A percentile compares a stretch with the other conserved stretches of the same genome.
These are phyloP conservation scores for Habrosyne pyritoides DNA, from an alignment of 2,888 invertebrate species.

Conservation along the genomic window DNA sequence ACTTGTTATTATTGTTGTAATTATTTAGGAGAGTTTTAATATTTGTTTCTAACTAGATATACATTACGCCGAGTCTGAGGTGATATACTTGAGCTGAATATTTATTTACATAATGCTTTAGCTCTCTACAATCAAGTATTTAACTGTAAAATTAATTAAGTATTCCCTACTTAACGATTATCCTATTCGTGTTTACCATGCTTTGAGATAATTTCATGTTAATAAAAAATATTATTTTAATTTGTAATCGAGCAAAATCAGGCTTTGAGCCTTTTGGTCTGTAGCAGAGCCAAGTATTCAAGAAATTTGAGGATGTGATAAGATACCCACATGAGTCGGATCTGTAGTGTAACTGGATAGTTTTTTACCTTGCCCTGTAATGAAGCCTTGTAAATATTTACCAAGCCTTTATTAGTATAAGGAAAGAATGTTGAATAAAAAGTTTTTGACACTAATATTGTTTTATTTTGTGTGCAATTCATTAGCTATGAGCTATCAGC, in stretches of 20 bases:
- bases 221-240: slow-evolving; percentile 12
- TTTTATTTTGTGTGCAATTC: slow-evolving; percentile 49
- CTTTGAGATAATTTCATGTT: slow-evolving; percentile 20
- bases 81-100: slow-evolving; percentile 58
- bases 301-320: slow-evolving; percentile 63
- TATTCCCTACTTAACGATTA: slow-evolving; percentile 53
- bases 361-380: slow-evolving; percentile 82
- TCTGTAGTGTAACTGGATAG: slow-evolving; percentile 71
- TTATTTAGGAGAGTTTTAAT: slow-evolving; percentile 81
- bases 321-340: slow-evolving; percentile 66
- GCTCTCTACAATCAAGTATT: slow-evolving; percentile 51
- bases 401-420: slow-evolving; percentile 80
- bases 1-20: slow-evolving; percentile 80
- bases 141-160: slow-evolving; percentile 42
- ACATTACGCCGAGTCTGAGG: slow-evolving; percentile 59
- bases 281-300: slow-evolving; percentile 67
- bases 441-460: slow-evolving; percentile 70
- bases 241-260: slow-evolving; percentile 23
- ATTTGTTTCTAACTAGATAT: slow-evolving; percentile 73
- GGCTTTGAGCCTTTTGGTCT: slow-evolving; percentile 48
- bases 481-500: too few species aligned
- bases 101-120: slow-evolving; percentile 39
- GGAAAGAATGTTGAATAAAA: slow-evolving; percentile 80
- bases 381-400: slow-evolving; percentile 82
- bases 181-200: slow-evolving; percentile 34